phyloP scores from a whole-genome alignment of 2,113 vertebrate genomes.

The Pogona vitticeps region DNA sequence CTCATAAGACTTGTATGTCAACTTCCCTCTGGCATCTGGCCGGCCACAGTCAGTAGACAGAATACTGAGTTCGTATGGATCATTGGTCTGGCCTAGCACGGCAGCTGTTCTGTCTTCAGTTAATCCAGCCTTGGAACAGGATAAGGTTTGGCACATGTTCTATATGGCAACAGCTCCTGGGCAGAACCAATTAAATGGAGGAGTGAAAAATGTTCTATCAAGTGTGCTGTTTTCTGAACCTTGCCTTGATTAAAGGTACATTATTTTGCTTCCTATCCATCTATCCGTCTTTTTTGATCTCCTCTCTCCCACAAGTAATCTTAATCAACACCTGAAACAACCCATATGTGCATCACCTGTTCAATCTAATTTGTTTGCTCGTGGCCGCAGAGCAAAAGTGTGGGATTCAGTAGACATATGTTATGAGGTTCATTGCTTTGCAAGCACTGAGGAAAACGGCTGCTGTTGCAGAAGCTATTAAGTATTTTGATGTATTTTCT shows the following conservation, averaged over 20 bases:
- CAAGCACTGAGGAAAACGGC: neutral
- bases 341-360: neutral
- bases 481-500: neutral
- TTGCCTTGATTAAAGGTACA: slow-evolving; percentile 13
- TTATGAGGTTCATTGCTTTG: neutral
- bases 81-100: neutral
- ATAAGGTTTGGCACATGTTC: slow-evolving; percentile 4
- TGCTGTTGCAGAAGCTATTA: neutral
- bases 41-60: neutral
- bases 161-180: neutral
- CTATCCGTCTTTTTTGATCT: neutral
- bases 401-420: fast-evolving
- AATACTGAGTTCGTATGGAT: neutral
- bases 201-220: neutral
- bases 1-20: neutral
- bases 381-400: fast-evolving
- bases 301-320: fast-evolving
- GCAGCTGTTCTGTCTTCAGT: neutral
- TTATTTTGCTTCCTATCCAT: neutral
- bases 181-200: neutral
- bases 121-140: neutral
- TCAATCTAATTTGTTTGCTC: neutral
- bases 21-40: neutral
- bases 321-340: fast-evolving
- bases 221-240: neutral